These are phyloP conservation scores for Hippoglossus hippoglossus DNA, from an alignment of 2,797 vertebrate genomes.

Conservation along the genomic window DNA sequence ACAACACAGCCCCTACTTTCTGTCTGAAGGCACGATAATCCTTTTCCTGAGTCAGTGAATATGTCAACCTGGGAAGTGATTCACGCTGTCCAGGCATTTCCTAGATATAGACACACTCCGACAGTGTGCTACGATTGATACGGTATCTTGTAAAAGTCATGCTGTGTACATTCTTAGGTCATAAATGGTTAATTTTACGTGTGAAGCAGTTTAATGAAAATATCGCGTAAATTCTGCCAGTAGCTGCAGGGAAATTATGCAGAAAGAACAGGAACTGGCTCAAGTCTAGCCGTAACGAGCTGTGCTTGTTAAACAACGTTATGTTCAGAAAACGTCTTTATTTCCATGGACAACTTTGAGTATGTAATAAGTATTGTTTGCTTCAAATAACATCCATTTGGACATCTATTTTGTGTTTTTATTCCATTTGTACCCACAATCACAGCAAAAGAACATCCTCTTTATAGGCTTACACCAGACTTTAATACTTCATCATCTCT, in stretches of 20 bases:
- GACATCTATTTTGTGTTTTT: conserved; percentile 14
- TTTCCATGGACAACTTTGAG: conserved; percentile 38
- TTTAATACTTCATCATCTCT: conserved; percentile 43
- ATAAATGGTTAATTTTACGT: neutral
- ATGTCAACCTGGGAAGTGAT: no score
- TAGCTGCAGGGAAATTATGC: neutral
- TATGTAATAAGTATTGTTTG: conserved; percentile 24
- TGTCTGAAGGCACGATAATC: no score
- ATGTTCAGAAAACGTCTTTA: conserved; percentile 19
- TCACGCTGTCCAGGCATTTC: no score
- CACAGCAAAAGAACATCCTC: conserved; percentile 35
- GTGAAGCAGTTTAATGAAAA: conserved; percentile 11
- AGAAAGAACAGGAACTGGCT: conserved; percentile 8
- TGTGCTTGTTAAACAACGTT: conserved; percentile 21
- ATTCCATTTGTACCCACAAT: conserved; percentile 43
- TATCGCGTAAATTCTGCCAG: neutral
- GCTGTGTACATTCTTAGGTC: no score
- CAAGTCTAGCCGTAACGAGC: conserved; percentile 7
- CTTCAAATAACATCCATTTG: conserved; percentile 3
- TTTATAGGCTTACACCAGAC: conserved; percentile 49
- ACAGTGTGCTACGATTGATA: no score
- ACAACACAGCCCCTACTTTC: neutral
- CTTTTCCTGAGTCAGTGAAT: no score
- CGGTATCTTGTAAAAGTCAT: no score
- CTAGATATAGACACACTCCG: no score